Conservation (phyloP, 2,888 invertebrate species). For the Cerceris ruficornis region DNA sequence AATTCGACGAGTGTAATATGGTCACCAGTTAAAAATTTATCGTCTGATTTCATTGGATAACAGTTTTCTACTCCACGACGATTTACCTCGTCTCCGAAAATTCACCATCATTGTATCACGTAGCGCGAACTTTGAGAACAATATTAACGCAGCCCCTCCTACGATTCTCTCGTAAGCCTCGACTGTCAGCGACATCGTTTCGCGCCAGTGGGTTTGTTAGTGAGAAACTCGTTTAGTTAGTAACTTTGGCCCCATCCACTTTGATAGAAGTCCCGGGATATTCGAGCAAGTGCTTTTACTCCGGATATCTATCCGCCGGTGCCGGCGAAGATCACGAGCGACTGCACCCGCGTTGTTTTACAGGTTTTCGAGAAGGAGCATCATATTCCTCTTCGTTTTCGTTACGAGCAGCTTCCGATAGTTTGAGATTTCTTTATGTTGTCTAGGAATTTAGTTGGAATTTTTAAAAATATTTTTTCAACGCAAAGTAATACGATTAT, state of each 20-base stretch:
- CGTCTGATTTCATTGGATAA: conserved; percentile 57
- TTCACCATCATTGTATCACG: conserved; percentile 49
- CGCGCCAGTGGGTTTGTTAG: conserved; percentile 69
- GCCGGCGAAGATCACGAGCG: conserved; percentile 23
- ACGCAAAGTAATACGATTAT: background rate
- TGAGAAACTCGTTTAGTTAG: conserved; percentile 68
- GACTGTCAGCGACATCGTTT: conserved; percentile 67
- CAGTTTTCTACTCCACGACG: conserved; percentile 25
- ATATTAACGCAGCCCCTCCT: conserved; percentile 64
- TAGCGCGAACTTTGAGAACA: conserved; percentile 58
- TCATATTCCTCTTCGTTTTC: background rate
- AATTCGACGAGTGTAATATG: background rate
- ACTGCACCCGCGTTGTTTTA: conserved; percentile 5
- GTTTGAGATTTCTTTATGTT: background rate
- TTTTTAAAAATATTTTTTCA: background rate
- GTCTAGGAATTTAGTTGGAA: background rate
- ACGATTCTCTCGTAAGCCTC: conserved; percentile 61
- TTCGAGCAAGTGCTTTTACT: conserved; percentile 47
- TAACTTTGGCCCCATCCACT: conserved; percentile 61
- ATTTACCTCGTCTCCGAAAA: conserved; percentile 16
- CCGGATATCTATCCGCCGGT: conserved; percentile 31
- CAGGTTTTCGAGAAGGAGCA: background rate
- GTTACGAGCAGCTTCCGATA: background rate
- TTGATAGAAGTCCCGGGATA: conserved; percentile 57
- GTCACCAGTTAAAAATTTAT: conserved; percentile 33